Evolutionary conservation across 2,888 invertebrate species (phyloP).

Genomic region (Drosophila rubida): DNA sequence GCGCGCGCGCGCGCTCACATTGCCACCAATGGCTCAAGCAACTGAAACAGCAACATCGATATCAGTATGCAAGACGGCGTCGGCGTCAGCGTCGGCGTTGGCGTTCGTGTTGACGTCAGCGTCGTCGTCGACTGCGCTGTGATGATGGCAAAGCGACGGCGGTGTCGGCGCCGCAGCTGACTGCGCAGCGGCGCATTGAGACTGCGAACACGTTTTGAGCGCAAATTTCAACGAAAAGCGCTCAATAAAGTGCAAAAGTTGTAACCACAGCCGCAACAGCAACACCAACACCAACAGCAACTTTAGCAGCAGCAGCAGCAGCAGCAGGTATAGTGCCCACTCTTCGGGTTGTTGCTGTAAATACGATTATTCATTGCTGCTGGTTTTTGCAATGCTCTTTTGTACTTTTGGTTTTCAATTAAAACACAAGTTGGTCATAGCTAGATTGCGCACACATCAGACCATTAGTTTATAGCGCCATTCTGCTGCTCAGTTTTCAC

Average conservation of each 20-base stretch:
- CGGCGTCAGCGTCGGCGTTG: conserved; percentile 21
- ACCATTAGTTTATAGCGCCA: conserved; percentile 15
- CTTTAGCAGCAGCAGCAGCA: conserved; percentile 2
- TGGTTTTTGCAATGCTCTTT: conserved; percentile 68
- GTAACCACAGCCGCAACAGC: not conserved
- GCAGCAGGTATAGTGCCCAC: not conserved
- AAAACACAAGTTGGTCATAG: conserved; percentile 39
- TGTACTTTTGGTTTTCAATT: conserved; percentile 68
- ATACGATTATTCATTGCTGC: conserved; percentile 32
- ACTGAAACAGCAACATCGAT: conserved; percentile 20
- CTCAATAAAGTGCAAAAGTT: conserved; percentile 72
- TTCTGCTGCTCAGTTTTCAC: not conserved
- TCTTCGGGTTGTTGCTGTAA: conserved; percentile 17
- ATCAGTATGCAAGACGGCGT: conserved; percentile 49
- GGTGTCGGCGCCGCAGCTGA: conserved; percentile 8
- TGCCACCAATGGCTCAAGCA: conserved; percentile 30
- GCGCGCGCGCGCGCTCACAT: conserved; percentile 36
- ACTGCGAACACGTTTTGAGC: conserved; percentile 64
- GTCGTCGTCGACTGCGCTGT: not conserved
- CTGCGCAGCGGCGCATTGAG: conserved; percentile 24
- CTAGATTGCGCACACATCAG: conserved; percentile 16
- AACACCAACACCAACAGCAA: conserved; percentile 1
- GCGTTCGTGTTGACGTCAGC: not conserved
- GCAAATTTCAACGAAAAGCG: conserved; percentile 53
- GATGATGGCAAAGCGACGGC: not conserved